These are phyloP conservation scores for Drosophila monieri DNA, from an alignment of 2,888 invertebrate species.

Conservation along the genomic window DNA sequence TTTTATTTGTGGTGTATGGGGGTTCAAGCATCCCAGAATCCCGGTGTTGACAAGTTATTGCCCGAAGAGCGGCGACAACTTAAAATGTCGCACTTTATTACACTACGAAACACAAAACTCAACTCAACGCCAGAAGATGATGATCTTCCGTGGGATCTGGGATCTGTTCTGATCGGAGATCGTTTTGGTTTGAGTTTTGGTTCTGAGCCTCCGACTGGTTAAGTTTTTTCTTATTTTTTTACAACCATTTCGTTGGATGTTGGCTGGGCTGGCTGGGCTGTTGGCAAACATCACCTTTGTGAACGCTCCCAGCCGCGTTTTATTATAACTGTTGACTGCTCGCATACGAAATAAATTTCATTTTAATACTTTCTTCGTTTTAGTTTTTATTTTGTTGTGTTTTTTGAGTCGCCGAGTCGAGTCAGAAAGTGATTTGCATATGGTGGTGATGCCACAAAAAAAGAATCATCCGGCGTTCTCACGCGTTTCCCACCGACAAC, in stretches of 20 bases:
- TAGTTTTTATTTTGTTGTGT: constrained; percentile 73
- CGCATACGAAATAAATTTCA: constrained; percentile 75
- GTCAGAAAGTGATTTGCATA: constrained; percentile 76
- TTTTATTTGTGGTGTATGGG: neutral
- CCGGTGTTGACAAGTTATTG: constrained; percentile 81
- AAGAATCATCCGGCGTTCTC: constrained; percentile 58
- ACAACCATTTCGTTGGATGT: constrained; percentile 58
- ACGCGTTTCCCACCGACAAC: constrained; percentile 69
- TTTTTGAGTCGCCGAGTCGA: constrained; percentile 16
- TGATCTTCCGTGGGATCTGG: constrained; percentile 41
- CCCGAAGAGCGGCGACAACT: constrained; percentile 64
- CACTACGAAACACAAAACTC: constrained; percentile 74
- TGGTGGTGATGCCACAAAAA: constrained; percentile 26
- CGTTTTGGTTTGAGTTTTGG: constrained; percentile 17
- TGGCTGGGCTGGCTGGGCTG: constrained; percentile 39
- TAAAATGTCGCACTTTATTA: constrained; percentile 78
- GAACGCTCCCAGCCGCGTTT: constrained; percentile 72
- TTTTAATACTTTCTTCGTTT: constrained; percentile 80
- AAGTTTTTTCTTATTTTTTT: constrained; percentile 48
- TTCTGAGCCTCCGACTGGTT: constrained; percentile 53
- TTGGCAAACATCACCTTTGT: constrained; percentile 77
- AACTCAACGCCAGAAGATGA: constrained; percentile 62
- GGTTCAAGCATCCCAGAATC: constrained; percentile 52
- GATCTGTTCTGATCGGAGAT: constrained; percentile 13
- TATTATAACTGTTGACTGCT: constrained; percentile 69